Evolutionary conservation across 2,888 invertebrate species (phyloP).

Genomic region (Meteorus cinctellus): DNA sequence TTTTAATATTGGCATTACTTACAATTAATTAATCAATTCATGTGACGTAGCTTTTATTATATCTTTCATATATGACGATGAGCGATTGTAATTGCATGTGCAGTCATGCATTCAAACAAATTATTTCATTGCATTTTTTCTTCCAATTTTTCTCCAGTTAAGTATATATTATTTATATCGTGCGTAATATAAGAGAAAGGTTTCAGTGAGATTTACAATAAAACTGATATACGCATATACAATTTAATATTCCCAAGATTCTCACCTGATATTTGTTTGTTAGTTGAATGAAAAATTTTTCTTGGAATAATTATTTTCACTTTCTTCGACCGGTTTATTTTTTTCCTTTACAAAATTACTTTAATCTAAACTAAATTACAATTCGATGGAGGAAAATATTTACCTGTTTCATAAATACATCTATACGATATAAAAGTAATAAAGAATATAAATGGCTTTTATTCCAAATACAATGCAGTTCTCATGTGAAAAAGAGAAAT

Average conservation of each 20-base stretch:
- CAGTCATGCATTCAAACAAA: constrained; percentile 8
- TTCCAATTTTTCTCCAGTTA: neutral
- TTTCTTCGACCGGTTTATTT: neutral
- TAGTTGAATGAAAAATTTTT: neutral
- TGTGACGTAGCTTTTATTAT: no score
- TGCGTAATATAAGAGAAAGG: constrained; percentile 29
- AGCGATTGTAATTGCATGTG: neutral
- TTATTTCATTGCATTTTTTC: neutral
- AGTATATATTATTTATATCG: neutral
- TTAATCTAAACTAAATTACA: neutral
- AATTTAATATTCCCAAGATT: constrained; percentile 3
- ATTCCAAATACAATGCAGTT: neutral
- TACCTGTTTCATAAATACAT: neutral
- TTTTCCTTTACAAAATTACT: neutral
- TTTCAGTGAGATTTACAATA: constrained; percentile 3
- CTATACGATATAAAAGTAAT: neutral
- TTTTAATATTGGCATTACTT: no score
- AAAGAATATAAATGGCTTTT: neutral
- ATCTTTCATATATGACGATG: neutral
- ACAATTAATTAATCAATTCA: no score
- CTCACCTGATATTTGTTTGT: constrained; percentile 1
- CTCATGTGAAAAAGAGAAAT: constrained; percentile 3
- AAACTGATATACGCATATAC: neutral
- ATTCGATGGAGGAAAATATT: neutral
- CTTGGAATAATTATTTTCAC: constrained; percentile 10